A percentile compares a stretch with the other conserved stretches of the same genome.
phyloP scores from a whole-genome alignment of 2,888 invertebrate species.

The Seladonia tumulorum region DNA sequence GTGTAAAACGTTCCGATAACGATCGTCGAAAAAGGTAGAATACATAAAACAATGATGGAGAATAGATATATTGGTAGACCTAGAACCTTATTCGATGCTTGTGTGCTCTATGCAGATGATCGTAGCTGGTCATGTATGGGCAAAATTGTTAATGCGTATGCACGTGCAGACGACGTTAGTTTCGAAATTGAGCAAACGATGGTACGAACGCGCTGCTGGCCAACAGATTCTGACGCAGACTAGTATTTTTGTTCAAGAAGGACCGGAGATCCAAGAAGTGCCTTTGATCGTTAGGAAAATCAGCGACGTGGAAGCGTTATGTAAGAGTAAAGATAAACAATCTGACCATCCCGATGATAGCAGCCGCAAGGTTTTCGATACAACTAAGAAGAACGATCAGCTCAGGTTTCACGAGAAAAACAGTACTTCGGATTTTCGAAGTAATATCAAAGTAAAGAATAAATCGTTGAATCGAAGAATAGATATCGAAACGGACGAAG shows the following conservation, averaged over 20 bases:
- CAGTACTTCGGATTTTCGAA: not conserved
- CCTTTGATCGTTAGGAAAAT: constrained; percentile 87
- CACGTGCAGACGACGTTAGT: constrained; percentile 19
- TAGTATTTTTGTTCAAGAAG: constrained; percentile 88
- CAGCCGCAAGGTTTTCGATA: constrained; percentile 4
- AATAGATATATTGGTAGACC: constrained; percentile 11
- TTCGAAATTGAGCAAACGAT: constrained; percentile 59
- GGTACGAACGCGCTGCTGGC: constrained; percentile 45
- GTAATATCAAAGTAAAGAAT: constrained; percentile 9
- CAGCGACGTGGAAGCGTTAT: constrained; percentile 81
- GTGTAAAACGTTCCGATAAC: not conserved
- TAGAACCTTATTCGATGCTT: constrained; percentile 31
- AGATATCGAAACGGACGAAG: constrained; percentile 75
- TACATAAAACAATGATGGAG: constrained; percentile 1
- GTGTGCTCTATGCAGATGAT: constrained; percentile 62
- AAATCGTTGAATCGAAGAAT: constrained; percentile 54
- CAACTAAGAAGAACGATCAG: constrained; percentile 31
- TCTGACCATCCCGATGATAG: not conserved
- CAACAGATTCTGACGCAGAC: constrained; percentile 62
- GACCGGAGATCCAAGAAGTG: constrained; percentile 88
- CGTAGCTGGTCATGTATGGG: constrained; percentile 42
- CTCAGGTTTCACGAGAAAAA: constrained; percentile 1
- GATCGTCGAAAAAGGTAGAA: constrained; percentile 39
- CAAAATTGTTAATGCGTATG: constrained; percentile 50
- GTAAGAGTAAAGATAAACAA: constrained; percentile 14